A percentile compares a stretch with the other conserved stretches of the same genome.
These are phyloP conservation scores for Phalacrocorax aristotelis DNA, from an alignment of 2,113 vertebrate genomes.

Conservation along the genomic window DNA sequence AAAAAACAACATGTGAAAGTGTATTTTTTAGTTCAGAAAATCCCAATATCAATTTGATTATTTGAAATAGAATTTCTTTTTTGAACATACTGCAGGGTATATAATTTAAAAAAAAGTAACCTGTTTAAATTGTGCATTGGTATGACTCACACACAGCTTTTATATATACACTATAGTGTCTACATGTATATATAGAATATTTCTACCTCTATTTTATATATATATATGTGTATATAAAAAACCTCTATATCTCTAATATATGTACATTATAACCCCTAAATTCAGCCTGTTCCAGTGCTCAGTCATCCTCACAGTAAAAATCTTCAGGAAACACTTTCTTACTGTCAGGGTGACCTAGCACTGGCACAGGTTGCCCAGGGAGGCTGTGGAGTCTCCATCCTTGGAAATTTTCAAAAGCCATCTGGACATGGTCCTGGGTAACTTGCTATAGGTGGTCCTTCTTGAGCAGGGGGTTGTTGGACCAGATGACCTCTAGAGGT, in stretches of 20 bases:
- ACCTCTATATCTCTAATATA: neutral
- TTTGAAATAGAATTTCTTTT: neutral
- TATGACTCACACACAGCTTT: neutral
- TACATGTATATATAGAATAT: neutral
- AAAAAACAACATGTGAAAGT: neutral
- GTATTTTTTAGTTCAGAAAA: neutral
- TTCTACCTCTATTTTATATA: neutral
- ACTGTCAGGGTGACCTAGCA: rapidly evolving
- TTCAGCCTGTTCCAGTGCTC: neutral
- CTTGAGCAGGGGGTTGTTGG: neutral
- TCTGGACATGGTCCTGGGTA: neutral
- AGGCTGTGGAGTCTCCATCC: neutral
- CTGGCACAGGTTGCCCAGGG: neutral
- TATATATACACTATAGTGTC: neutral
- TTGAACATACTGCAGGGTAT: neutral
- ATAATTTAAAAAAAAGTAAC: rapidly evolving
- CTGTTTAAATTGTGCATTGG: neutral
- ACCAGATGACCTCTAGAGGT: neutral
- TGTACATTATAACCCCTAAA: neutral
- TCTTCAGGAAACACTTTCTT: neutral
- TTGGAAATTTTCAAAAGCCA: neutral
- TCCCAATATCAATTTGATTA: neutral
- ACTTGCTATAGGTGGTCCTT: neutral
- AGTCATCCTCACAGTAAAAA: neutral
- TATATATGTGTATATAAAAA: too few relatives aligned